Evolutionary conservation across 2,888 invertebrate genomes (phyloP), one percentile per base, ranked within the genome.

Genomic region (Rhimphoctona megacephalus): DNA sequence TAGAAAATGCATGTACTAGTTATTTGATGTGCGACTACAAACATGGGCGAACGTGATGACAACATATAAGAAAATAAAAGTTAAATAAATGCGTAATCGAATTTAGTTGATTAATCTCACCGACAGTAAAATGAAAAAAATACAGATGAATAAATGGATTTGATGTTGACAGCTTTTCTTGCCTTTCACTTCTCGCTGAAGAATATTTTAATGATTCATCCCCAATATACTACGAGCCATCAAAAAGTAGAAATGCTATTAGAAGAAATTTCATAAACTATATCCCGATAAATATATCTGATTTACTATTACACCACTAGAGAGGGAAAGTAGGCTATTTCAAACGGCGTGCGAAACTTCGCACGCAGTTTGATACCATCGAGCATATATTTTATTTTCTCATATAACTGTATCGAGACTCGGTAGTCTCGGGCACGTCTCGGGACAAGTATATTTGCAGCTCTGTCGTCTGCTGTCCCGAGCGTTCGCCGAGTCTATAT

Each of bases 81-180:
- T 78, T 80, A 66, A 83, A 78, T 82, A 74, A 85, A 83, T 80
- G 76, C 83, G 79, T 74, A 74, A 81, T 76, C 67, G 72, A 85
- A 33, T 85, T 80, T 69, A 78, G 82, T 82, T 78, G 77, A 67
- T 72, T 66, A 78, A 76, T 33, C 57, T 33, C 49, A 49, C 52
- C 74, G 66, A 54, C 66, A 82, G 67, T 54, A 25, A 49, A 61
- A 70, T 30, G 25, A 22, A 36, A 64, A 88, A 89, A 90, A 88
- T 86, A 88, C 85, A 90, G 88, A 88, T 89, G 87, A 92, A 92
- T 91, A 91, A 91, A 91, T 91, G 91, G 90, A 92, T 92, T 92
- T 91, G 91, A 92, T 92, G 92, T 92, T 92, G 91, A 92, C 90
- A 91, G 39, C 69, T 78, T 85, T 89, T 89, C 91, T 92, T 39